Conservation (phyloP, 2,797 vertebrate species). For the Cossypha niveicapilla region DNA sequence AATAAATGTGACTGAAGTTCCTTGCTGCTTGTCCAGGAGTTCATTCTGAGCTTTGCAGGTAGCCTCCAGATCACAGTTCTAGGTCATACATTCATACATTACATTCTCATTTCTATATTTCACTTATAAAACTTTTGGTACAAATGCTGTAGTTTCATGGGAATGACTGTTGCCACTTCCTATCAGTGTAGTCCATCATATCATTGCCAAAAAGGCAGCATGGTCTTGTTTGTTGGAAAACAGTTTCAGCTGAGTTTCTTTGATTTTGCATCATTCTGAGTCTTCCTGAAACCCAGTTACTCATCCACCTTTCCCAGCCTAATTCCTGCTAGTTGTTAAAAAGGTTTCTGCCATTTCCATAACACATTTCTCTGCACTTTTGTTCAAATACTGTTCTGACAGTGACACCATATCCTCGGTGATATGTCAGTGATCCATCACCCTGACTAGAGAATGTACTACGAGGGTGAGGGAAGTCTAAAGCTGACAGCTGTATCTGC, state of each 20-base stretch:
- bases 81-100: accelerated
- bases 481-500: neutral
- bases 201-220: neutral
- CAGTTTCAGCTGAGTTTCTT: neutral
- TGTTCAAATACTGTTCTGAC: neutral
- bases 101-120: neutral
- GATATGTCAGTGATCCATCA: neutral
- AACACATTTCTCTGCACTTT: neutral
- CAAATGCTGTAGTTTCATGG: accelerated
- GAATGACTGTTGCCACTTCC: neutral
- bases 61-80: neutral
- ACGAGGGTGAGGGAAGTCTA: neutral
- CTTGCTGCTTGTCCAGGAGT: neutral
- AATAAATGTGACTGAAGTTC: neutral
- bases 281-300: neutral
- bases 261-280: neutral
- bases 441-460: neutral
- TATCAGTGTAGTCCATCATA: neutral
- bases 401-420: neutral
- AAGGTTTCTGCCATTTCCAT: neutral
- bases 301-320: neutral
- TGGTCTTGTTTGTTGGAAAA: neutral
- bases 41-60: neutral
- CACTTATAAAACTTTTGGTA: neutral
- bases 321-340: neutral